Percentiles rank a stretch among this genome's conserved stretches.
These are phyloP conservation scores for Alca torda DNA, from an alignment of 2,797 vertebrate species.

Conservation along the genomic window DNA sequence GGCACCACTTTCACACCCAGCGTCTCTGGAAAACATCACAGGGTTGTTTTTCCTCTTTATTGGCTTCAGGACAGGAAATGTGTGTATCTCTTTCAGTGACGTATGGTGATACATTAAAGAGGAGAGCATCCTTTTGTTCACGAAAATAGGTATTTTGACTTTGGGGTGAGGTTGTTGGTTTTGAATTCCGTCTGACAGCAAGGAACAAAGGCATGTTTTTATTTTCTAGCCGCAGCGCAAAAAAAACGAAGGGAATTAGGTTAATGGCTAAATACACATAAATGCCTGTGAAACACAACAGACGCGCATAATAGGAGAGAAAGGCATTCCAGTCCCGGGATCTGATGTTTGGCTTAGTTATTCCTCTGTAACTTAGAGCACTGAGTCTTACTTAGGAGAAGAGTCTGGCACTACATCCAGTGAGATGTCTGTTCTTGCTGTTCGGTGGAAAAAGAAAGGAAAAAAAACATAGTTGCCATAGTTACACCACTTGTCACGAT, in stretches of 20 bases:
- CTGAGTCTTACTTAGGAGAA: neutral
- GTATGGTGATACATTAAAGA: rapidly evolving
- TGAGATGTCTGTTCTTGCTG: neutral
- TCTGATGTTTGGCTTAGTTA: neutral
- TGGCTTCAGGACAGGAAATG: neutral
- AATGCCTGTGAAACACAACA: neutral
- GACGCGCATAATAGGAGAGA: neutral
- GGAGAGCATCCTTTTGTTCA: neutral
- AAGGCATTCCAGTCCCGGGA: neutral
- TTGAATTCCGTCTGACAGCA: neutral
- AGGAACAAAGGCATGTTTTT: neutral
- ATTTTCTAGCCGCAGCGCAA: neutral
- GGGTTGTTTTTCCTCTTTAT: neutral
- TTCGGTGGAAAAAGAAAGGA: neutral
- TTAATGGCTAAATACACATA: neutral
- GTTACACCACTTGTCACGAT: constrained; percentile 40
- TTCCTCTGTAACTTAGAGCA: neutral
- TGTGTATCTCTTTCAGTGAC: neutral
- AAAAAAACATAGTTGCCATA: constrained; percentile 40
- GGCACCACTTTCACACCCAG: neutral
- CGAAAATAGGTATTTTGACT: neutral
- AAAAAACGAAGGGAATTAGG: neutral
- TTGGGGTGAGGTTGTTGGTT: neutral
- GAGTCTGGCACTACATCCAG: neutral
- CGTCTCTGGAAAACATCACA: rapidly evolving